Evolutionary conservation across 1,140 invertebrate species (phyloP).

Genomic region (Eupristina koningsbergeri): DNA sequence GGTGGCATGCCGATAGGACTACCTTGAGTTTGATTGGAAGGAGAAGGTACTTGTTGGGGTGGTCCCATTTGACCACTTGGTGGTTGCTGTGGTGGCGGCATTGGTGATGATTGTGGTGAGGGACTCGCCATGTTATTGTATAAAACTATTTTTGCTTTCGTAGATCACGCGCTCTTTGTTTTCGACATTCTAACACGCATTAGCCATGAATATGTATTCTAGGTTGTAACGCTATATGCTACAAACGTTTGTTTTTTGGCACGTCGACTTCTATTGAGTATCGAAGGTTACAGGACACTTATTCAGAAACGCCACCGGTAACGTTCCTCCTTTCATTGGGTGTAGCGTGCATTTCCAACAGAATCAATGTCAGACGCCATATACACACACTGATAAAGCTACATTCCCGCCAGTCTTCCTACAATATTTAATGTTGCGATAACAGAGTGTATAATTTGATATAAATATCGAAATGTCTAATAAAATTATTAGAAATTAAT

Average conservation of each 20-base stretch:
- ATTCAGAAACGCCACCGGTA: constrained; percentile 42
- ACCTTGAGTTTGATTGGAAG: constrained; percentile 73
- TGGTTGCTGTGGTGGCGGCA: constrained; percentile 84
- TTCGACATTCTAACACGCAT: constrained; percentile 26
- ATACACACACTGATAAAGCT: constrained; percentile 37
- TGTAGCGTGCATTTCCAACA: constrained; percentile 42
- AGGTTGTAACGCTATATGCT: constrained; percentile 7
- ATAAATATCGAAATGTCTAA: neutral
- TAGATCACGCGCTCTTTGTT: constrained; percentile 35
- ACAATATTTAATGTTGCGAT: neutral
- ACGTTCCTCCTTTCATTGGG: constrained; percentile 45
- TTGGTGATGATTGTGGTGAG: constrained; percentile 86
- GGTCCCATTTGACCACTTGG: constrained; percentile 84
- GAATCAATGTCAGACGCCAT: constrained; percentile 49
- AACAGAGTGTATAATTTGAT: neutral
- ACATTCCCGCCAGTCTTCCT: constrained; percentile 25
- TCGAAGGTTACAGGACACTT: constrained; percentile 21
- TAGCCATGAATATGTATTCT: neutral
- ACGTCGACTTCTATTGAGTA: constrained; percentile 21
- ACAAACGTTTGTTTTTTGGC: constrained; percentile 13
- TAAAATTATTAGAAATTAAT: neutral
- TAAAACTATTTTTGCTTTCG: neutral
- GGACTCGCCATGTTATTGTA: constrained; percentile 80
- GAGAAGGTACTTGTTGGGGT: constrained; percentile 82
- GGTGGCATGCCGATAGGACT: constrained; percentile 62